A percentile compares a stretch with the other conserved stretches of the same genome.
phyloP scores from a whole-genome alignment of 2,113 vertebrate genomes.

The Picathartes gymnocephalus region DNA sequence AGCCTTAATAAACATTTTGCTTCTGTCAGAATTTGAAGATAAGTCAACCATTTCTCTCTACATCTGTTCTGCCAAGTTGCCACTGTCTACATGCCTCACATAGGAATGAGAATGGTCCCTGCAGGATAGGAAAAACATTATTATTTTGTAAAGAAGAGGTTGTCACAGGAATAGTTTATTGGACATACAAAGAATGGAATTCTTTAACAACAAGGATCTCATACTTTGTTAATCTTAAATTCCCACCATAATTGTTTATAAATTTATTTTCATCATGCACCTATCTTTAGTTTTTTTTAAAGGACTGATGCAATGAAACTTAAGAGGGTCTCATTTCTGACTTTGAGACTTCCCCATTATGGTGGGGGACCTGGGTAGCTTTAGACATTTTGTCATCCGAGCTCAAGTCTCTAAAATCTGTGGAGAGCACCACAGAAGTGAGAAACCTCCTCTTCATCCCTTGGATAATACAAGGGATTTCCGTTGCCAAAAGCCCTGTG shows the following conservation, averaged over 20 bases:
- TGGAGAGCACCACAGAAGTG: neutral
- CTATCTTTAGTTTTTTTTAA: neutral
- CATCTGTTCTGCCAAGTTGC: neutral
- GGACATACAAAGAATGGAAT: neutral
- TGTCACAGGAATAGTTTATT: neutral
- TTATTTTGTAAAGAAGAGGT: neutral
- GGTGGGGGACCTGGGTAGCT: neutral
- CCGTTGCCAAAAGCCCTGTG: neutral
- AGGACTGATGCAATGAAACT: neutral
- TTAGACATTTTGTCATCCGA: neutral
- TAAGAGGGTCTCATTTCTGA: neutral
- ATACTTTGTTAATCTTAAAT: neutral
- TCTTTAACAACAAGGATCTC: neutral
- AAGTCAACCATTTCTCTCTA: conserved; percentile 6
- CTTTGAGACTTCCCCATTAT: neutral
- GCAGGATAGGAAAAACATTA: neutral
- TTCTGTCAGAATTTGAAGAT: conserved; percentile 9
- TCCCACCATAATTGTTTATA: neutral
- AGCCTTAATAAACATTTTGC: neutral
- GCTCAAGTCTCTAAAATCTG: neutral
- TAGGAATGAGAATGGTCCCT: neutral
- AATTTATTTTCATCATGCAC: neutral
- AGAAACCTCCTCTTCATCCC: neutral
- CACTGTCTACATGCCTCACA: neutral
- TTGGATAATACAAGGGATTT: neutral